Evolutionary conservation across 2,888 invertebrate genomes (phyloP), one percentile per base, ranked within the genome.

Genomic region (Augochlorella aurata): DNA sequence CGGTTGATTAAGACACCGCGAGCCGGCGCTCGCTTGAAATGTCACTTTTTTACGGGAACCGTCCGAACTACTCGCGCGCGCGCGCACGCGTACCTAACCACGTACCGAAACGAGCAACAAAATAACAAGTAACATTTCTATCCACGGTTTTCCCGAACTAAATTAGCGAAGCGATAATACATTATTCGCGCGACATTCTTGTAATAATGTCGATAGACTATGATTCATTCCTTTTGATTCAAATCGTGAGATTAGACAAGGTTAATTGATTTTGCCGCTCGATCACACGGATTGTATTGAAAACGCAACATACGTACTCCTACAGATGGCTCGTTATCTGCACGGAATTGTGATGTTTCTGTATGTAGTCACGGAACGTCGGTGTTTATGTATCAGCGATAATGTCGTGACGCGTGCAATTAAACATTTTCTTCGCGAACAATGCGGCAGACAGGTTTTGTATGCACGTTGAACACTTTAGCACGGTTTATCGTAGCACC

Each of bases 211-310:
- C 29, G 45, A 78, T 21, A 29, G 68, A 76, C 29, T 47, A 61
- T 54, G 58, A 72, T 77, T 52, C 52, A 58, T 12, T 67, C 66
- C 24, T 65, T 66, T 14, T 63, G 50, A 70, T 72, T 79, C 38
- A 66, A 75, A 12, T 52, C 61, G 44, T 47, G 38, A 77, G 81
- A 86, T 84, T 84, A 86, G 86, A 86, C 86, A 84, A 81, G 76
- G 29, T 66, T 44, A 14, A 65, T 65, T 21, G 44, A 38, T 24
- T n/a, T 75, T 81, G 77, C 66, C 80, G 21, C 45, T 71, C 21
- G 74, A 73, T 74, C 68, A 71, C 66, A 29, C 65, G 74, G 68
- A 74, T 81, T 73, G 52, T 45, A 16, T 38, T 18, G 24, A 50
- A 50, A 66, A 50, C 21, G 10, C 10, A 50, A 68, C 18, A 18